Evolutionary conservation across 2,113 vertebrate species (phyloP), one percentile per base, ranked within the genome.

Genomic region (Pimephales promelas): DNA sequence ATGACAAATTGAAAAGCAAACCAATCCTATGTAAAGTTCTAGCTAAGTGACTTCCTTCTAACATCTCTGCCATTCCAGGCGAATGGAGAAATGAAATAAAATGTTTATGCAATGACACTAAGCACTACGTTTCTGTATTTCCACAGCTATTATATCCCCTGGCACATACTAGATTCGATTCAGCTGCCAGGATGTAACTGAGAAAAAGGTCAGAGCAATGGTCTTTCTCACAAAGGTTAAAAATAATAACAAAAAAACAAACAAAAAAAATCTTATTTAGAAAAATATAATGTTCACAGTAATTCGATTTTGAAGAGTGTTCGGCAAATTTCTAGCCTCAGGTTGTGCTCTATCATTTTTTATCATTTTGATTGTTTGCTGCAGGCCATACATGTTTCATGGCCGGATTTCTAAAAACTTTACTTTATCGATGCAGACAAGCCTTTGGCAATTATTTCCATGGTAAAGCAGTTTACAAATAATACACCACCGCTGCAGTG

Each of bases 201-300:
- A 52, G 61, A 61, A 85, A 85, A 80, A 54, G 77, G 83, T 80
- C 66, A 84, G 13, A 54, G 70, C 40, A 40, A 18, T 74, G 54
- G 45, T 80, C 83, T 73, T 73, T 47, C 59, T 43, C 40, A 85
- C 31, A 85, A 73, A 81, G 76, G 54, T 62, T 73, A 72, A 52
- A 10, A 36, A 79, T 61, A 79, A 84, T n/a, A 71, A 73, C n/a
- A 61, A 59, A 47, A n/a, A 22, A 34, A 26, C 26, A 57, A 20
- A 40, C 31, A 31, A 31, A 31, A 36, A 36, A 26, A 24, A 16
- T 14, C 13, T 34, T 8, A 13, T 66, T 26, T 24, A 10, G 24
- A 36, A 40, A 56, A 56, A 77, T 13, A 26, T 10, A 26, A 68
- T 45, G 31, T 36, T 43, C n/a, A 45, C 3, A 34, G 22, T 43